Evolutionary conservation across 2,888 invertebrate genomes (phyloP).

Genomic region (Meloe dianella): DNA sequence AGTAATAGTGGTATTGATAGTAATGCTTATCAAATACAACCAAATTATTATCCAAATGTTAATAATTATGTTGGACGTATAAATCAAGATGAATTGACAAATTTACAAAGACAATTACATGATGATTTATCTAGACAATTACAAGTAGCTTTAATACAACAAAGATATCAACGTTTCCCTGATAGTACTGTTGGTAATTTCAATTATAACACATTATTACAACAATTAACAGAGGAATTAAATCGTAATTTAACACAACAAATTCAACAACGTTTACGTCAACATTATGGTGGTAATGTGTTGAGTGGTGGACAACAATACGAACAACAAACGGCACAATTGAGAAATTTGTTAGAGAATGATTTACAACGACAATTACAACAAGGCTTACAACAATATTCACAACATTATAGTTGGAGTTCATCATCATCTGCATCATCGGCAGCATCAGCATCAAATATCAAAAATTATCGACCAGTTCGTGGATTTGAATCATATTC

Average conservation of each 20-base stretch:
- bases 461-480: slow-evolving; percentile 40
- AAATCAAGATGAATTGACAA: slow-evolving; percentile 34
- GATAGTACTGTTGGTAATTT: slow-evolving; percentile 19
- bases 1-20: slow-evolving; percentile 3
- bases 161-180: slow-evolving; percentile 34
- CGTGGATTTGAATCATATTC: slow-evolving; percentile 33
- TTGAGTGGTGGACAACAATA: slow-evolving; percentile 35
- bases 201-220: slow-evolving; percentile 43
- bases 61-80: slow-evolving; percentile 5
- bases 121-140: slow-evolving; percentile 50
- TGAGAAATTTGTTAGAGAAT: slow-evolving; percentile 51
- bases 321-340: slow-evolving; percentile 44
- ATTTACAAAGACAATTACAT: slow-evolving; percentile 46
- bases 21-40: slow-evolving; percentile 26
- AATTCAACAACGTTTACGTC: slow-evolving; percentile 45
- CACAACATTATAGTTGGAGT: slow-evolving; percentile 46
- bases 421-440: slow-evolving; percentile 33
- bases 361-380: slow-evolving; percentile 52
- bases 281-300: slow-evolving; percentile 37
- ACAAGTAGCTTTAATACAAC: slow-evolving; percentile 43
- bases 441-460: slow-evolving; percentile 35
- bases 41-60: background rate
- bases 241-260: slow-evolving; percentile 53
- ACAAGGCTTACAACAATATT: slow-evolving; percentile 50
- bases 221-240: slow-evolving; percentile 52